Base-by-base conservation (phyloP, 2,113 vertebrate species). In the Butorides virescens region DNA sequence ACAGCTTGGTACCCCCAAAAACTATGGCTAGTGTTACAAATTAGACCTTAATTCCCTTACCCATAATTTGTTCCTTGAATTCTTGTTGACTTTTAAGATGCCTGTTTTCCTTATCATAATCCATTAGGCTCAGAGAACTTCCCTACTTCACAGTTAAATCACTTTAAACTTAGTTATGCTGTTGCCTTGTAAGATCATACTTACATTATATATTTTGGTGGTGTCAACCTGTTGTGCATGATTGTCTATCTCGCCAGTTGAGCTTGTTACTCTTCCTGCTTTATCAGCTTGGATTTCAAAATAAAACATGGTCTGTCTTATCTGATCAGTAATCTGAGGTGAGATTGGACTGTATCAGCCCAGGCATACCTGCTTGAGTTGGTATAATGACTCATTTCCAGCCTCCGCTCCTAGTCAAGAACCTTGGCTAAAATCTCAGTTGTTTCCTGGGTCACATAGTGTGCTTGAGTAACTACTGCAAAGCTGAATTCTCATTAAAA, bases 281-380 rank as follows among this genome's bases (percentile, higher is more conserved):
- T 94, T 85, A 84, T 89, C 86, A 96, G 32, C 18, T 50, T 82
- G 55, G 19, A 34, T 92, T 95, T 89, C 93, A 82, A 63, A 89
- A 78, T 77, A 91, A 92, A 78, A 52, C 22, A 7, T 52, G 12
- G 49, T 78, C 32, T 62, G 37, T 72, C 34, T 96, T 62, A 42
- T 72, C 34, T 96, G 68, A 44, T 91, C 56, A 75, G 76, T 84
- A 71, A 80, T 56, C 34, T 49, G 52, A 75, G 52, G 52, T 89
- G 53, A 65, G n/a, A 72, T 56, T 75, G 47, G 52, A 12, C 61
- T 85, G 14, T 36, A 91, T 86, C 58, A 55, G 61, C 26, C 50
- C 55, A 74, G 55, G 61, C 59, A 27, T 95, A 95, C 55, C 59
- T 87, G 72, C 83, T 34, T 53, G 50, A 84, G 34, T 81, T 78